These are phyloP conservation scores for Rhea pennata DNA, from an alignment of 2,113 vertebrate species.

Conservation along the genomic window DNA sequence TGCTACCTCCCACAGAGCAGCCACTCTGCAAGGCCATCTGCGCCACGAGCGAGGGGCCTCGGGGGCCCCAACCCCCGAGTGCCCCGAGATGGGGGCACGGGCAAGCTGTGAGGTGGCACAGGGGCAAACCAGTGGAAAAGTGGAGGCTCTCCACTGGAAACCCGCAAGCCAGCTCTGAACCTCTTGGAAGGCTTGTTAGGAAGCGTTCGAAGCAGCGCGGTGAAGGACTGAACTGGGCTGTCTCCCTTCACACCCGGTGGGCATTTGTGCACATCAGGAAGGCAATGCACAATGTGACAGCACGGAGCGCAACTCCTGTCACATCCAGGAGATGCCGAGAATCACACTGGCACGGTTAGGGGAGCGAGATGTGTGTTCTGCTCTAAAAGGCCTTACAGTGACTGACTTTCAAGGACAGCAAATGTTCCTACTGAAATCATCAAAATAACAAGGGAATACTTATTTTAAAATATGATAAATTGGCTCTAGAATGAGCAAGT, in stretches of 20 bases:
- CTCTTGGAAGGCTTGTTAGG: too few relatives aligned
- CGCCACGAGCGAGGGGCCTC: too few relatives aligned
- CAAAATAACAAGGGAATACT: too few relatives aligned
- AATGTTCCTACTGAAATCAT: not conserved
- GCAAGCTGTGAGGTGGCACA: not conserved
- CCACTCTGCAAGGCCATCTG: not conserved
- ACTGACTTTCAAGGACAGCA: too few relatives aligned
- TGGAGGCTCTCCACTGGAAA: rapidly evolving
- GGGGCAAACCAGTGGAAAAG: not conserved
- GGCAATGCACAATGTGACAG: not conserved
- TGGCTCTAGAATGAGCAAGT: not conserved
- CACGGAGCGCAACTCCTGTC: not conserved
- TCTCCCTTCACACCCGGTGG: not conserved
- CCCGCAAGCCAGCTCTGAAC: rapidly evolving
- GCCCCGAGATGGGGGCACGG: not conserved
- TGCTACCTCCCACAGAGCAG: not conserved
- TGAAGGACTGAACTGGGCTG: too few relatives aligned
- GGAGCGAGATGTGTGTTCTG: not conserved
- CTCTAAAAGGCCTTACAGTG: not conserved
- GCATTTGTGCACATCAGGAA: not conserved
- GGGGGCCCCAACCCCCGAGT: too few relatives aligned
- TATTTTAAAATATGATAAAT: not conserved
- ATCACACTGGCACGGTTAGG: not conserved
- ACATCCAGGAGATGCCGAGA: not conserved
- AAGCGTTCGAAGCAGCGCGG: too few relatives aligned